These are phyloP conservation scores for Artemisiospiza belli DNA, from an alignment of 2,113 vertebrate genomes.

Conservation along the genomic window DNA sequence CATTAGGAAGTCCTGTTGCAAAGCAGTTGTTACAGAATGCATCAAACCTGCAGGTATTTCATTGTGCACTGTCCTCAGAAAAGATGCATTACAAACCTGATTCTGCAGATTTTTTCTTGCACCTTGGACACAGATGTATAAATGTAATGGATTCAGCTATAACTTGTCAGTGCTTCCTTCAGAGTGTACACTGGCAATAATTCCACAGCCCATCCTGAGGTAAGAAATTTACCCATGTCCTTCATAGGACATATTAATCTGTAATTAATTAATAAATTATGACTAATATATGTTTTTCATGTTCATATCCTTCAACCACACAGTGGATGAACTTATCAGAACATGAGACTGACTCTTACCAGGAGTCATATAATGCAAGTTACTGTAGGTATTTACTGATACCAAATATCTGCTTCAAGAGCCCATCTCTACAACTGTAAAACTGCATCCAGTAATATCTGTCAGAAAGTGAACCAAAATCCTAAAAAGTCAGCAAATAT, in stretches of 20 bases:
- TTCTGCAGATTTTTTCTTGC: not conserved
- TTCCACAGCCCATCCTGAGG: not conserved
- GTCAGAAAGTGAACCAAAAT: not conserved
- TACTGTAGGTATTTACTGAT: not conserved
- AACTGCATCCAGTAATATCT: not conserved
- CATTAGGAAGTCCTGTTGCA: not conserved
- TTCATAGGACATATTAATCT: not conserved
- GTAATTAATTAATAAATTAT: not conserved
- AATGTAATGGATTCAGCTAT: not conserved
- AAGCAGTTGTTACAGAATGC: not conserved
- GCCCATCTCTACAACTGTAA: not conserved
- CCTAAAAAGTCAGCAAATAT: not conserved
- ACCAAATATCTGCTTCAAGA: not conserved
- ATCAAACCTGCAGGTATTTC: not conserved
- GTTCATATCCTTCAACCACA: not conserved
- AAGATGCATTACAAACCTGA: not conserved
- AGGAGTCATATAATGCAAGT: not conserved
- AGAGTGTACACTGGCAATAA: not conserved
- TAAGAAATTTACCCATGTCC: not conserved
- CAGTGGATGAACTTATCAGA: not conserved
- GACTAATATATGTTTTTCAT: not conserved
- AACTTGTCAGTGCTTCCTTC: not conserved
- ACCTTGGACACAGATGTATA: not conserved
- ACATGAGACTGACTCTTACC: not conserved
- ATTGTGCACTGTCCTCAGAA: not conserved